Evolutionary conservation across 2,797 vertebrate species (phyloP), one percentile per base, ranked within the genome.

Genomic region (Gadopsis marmoratus): DNA sequence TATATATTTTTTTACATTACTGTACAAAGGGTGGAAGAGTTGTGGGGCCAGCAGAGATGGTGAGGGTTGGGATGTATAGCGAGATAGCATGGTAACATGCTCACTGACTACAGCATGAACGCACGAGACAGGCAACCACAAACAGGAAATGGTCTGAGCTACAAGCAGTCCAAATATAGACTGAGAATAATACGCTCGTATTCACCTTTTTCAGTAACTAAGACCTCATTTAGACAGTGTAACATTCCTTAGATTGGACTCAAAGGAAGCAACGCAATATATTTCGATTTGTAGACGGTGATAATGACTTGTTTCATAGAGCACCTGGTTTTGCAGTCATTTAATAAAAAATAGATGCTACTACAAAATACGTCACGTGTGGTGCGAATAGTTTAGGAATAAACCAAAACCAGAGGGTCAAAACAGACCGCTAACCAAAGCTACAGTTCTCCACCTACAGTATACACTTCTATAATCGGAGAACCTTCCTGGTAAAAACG

Each of bases 1-100:
- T 93, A 93, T 91, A 90, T 91, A 78, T 66, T 82, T 86, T 88
- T 94, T 93, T 94, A 95, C 91, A 95, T 93, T 89, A 91, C 93
- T 95, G 90, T 95, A 95, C 95, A 95, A 87, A 80, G 80, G 83
- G 66, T 83, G 85, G 82, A 81, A 58, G 90, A 86, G 82, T 74
- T 79, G 83, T 71, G 67, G 85, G 86, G 84, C 78, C 86, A 85
- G 88, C 74, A 67, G 87, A 85, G 84, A 88, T 79, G 88, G 75
- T 48, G 69, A 89, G 60, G 82, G 82, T 55, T 78, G 81, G 85
- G 86, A 66, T 84, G 60, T 73, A 89, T 61, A 84, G 79, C 86
- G 74, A 73, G 69, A 89, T 71, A 85, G 74, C 75, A 74, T 69
- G 77, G 78, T 56, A 61, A 70, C 78, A 71, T 55, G 83, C 74